A percentile compares a stretch with the other conserved stretches of the same genome.
phyloP scores from a whole-genome alignment of 2,797 vertebrate species.

The Sebastes dallii region DNA sequence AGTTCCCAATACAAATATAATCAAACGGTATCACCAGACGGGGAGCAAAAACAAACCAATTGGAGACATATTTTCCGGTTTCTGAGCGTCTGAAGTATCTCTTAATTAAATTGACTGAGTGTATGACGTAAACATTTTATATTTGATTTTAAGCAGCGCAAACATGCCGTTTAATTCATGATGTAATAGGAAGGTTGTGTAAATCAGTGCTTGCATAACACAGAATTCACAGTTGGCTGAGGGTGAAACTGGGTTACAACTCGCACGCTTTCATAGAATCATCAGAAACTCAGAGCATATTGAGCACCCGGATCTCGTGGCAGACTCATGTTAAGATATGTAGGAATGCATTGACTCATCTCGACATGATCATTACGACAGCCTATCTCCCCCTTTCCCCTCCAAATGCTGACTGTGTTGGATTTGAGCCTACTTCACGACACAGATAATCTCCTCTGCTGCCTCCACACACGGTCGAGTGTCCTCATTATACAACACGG shows the following conservation, averaged over 20 bases:
- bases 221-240: background rate
- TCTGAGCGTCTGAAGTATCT: background rate
- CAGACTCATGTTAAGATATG: conserved; percentile 32
- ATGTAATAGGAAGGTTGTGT: conserved; percentile 8
- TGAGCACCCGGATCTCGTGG: conserved; percentile 6
- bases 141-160: background rate
- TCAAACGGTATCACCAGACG: background rate
- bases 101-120: background rate
- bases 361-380: conserved; percentile 23
- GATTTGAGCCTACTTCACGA: conserved; percentile 64
- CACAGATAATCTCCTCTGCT: conserved; percentile 61
- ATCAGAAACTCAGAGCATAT: background rate
- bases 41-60: background rate
- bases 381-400: conserved; percentile 13
- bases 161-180: background rate
- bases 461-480: conserved; percentile 18
- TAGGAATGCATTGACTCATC: conserved; percentile 38
- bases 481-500: conserved; percentile 6
- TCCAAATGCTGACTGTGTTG: conserved; percentile 70
- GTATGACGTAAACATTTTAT: background rate
- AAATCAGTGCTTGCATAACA: conserved; percentile 4
- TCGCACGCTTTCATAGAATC: background rate
- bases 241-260: conserved; percentile 17
- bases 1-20: background rate
- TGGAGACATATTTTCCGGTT: background rate